Percentiles rank a stretch among this genome's conserved stretches.
phyloP scores from a whole-genome alignment of 2,888 invertebrate genomes.

The Acleris literana region DNA sequence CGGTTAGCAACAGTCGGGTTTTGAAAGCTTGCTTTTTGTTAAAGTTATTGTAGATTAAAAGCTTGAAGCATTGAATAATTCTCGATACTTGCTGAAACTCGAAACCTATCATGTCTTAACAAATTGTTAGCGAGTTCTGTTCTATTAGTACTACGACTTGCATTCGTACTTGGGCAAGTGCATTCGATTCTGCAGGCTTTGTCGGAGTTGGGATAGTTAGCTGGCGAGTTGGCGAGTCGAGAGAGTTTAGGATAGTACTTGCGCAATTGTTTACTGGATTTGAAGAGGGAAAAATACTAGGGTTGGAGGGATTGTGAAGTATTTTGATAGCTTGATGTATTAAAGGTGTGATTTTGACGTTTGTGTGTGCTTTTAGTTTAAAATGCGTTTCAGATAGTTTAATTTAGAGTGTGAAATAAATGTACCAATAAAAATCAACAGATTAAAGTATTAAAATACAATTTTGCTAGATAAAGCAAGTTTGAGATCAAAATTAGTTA shows the following conservation, averaged over 20 bases:
- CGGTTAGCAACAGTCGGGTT: too few relatives aligned
- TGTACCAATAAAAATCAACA: too few relatives aligned
- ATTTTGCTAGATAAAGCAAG: too few relatives aligned
- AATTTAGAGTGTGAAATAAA: too few relatives aligned
- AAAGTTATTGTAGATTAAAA: too few relatives aligned
- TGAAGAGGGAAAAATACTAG: conserved; percentile 7
- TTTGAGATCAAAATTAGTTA: too few relatives aligned
- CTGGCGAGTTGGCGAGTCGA: conserved; percentile 15
- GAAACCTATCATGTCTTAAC: conserved; percentile 7
- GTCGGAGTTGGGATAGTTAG: conserved; percentile 17
- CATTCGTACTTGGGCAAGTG: conserved; percentile 12
- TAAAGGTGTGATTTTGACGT: neutral
- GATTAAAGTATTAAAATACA: too few relatives aligned
- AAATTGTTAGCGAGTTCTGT: conserved; percentile 6
- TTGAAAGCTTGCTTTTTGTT: too few relatives aligned
- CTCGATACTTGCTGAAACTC: neutral
- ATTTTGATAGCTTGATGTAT: neutral
- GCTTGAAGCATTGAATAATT: too few relatives aligned
- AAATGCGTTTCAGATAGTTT: too few relatives aligned
- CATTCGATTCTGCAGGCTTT: conserved; percentile 25
- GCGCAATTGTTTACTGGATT: conserved; percentile 13
- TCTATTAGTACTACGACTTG: neutral
- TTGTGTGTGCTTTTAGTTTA: too few relatives aligned
- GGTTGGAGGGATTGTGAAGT: neutral
- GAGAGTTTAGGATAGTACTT: conserved; percentile 11